These are phyloP conservation scores for Forbesichthys papilliferus DNA, from an alignment of 2,113 vertebrate genomes.

Conservation along the genomic window DNA sequence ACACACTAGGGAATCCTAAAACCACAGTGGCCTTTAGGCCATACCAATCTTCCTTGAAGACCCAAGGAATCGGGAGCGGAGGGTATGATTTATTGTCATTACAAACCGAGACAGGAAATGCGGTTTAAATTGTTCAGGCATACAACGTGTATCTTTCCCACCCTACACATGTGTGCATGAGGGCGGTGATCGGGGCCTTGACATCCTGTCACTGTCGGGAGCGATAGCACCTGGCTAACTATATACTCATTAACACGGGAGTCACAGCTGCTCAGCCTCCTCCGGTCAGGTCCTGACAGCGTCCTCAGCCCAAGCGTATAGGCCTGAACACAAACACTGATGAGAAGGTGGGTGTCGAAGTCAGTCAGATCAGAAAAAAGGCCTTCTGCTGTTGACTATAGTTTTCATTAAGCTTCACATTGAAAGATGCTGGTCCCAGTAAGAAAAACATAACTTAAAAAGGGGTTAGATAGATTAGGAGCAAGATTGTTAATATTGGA, in stretches of 20 bases:
- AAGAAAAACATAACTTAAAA: not conserved
- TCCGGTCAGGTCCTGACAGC: conserved; percentile 13
- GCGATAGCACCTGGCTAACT: conserved; percentile 50
- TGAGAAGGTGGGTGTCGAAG: conserved; percentile 6
- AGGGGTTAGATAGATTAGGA: no score
- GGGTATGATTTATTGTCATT: conserved; percentile 54
- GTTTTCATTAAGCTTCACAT: conserved; percentile 29
- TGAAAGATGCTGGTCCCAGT: conserved; percentile 23
- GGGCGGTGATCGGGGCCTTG: conserved; percentile 28
- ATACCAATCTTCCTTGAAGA: conserved; percentile 18
- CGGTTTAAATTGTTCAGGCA: conserved; percentile 49
- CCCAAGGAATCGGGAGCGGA: conserved; percentile 7
- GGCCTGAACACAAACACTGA: conserved; percentile 41
- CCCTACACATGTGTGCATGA: conserved; percentile 33
- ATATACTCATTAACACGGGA: conserved; percentile 41
- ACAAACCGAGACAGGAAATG: conserved; percentile 46
- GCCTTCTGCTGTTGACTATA: conserved; percentile 39
- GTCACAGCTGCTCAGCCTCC: conserved; percentile 34
- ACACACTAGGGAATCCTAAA: not conserved
- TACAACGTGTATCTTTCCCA: conserved; percentile 45
- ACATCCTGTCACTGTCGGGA: conserved; percentile 61
- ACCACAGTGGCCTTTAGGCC: not conserved
- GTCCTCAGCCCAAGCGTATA: conserved; percentile 4
- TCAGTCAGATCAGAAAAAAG: conserved; percentile 22
- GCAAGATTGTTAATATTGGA: no score